phyloP scores from a whole-genome alignment of 2,113 vertebrate genomes.

The Alligator mississippiensis region DNA sequence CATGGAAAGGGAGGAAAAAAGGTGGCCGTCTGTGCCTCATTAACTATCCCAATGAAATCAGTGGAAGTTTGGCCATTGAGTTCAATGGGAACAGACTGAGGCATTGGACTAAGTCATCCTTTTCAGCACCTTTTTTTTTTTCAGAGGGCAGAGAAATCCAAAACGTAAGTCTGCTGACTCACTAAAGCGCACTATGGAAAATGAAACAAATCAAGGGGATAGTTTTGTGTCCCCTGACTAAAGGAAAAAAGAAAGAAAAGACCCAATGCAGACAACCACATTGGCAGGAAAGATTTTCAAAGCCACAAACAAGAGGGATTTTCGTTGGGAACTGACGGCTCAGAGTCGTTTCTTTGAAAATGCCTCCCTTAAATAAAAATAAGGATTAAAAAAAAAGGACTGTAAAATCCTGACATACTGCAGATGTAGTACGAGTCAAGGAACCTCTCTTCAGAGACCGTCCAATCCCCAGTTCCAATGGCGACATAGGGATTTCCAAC shows the following conservation, averaged over 20 bases:
- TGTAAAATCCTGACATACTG: neutral
- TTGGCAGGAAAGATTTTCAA: neutral
- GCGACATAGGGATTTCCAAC: neutral
- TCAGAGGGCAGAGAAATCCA: neutral
- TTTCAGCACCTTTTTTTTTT: neutral
- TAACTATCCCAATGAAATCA: neutral
- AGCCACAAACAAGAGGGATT: neutral
- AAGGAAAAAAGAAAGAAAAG: neutral
- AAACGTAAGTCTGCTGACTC: fast-evolving
- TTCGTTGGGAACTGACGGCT: neutral
- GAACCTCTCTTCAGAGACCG: neutral
- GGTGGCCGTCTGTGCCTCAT: neutral
- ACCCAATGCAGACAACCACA: neutral
- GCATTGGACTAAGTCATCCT: neutral
- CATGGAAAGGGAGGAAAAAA: neutral
- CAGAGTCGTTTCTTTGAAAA: neutral
- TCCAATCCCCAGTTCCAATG: neutral
- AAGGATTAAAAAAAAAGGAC: neutral
- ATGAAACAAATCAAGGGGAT: neutral
- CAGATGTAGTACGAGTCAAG: neutral
- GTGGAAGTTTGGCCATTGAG: neutral
- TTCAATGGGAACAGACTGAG: fast-evolving
- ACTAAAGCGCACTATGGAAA: neutral
- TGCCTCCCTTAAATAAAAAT: neutral
- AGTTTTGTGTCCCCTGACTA: slow-evolving; percentile 1